Base-by-base conservation (phyloP, 2,113 vertebrate species). In the Phylloscopus trochiloides region DNA sequence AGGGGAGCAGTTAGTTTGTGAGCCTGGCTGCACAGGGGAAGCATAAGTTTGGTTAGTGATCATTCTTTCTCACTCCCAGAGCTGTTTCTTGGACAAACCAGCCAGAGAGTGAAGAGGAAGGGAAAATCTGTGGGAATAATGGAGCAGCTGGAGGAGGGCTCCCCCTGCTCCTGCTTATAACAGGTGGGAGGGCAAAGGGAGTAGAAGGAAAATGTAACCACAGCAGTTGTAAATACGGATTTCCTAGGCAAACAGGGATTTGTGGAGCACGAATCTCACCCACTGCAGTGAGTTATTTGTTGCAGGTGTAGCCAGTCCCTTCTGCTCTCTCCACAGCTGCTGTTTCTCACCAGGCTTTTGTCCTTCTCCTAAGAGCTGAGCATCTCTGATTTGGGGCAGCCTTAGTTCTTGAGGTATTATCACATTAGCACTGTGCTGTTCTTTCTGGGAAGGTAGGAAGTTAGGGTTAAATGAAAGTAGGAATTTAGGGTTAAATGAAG, bases 231-330 rank as follows among this genome's bases (percentile, higher is more conserved):
- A 95, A 93, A 83, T 70, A 54, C 0, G 1, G 51, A 70, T 88
- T 88, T 93, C 86, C 55, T 42, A 18, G 68, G 59, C 42, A 74
- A 95, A 86, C 43, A 74, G 51, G 65, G 80, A 36, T 91, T 48
- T 81, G 63, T 31, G 75, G 16, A 25, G 51, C 15, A 55, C 71
- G 47, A 6, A 67, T 88, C 62, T 48, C 67, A 57, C 12, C 72
- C 59, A 6, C 26, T 70, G 29, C 47, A 77, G 47, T 29, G 62
- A 40, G 32, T 68, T 88, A 57, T 13, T 78, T 66, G 48, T 86
- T 90, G 72, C 67, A 86, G 78, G 47, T 73, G 45, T 29, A 51
- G 65, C 4, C 1, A 66, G 28, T 77, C 43, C 52, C 42, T 86
- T 59, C 70, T 63, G 32, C 34, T 63, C 6, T 4, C 29, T 15